Conservation (phyloP, 2,113 vertebrate species). For the Hypocryptadius cinnamomeus region DNA sequence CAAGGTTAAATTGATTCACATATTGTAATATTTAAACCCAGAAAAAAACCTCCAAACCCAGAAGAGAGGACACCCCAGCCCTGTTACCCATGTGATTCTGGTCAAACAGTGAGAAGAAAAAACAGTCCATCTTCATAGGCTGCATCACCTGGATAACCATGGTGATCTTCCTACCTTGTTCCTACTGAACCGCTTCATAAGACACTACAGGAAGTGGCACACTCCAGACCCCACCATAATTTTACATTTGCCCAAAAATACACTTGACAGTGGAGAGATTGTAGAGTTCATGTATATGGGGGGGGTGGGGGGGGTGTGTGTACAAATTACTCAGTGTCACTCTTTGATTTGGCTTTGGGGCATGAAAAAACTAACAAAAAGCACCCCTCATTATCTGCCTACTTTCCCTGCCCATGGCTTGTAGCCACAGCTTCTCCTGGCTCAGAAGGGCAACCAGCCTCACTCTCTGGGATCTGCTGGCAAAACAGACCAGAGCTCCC, state of each 20-base stretch:
- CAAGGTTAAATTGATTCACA: background rate
- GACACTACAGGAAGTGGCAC: background rate
- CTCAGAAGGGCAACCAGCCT: background rate
- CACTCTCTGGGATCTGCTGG: background rate
- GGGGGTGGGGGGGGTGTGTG: background rate
- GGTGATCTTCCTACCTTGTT: background rate
- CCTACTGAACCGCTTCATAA: background rate
- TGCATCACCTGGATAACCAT: background rate
- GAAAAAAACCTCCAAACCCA: accelerated
- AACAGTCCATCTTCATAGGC: background rate
- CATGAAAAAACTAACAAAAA: background rate
- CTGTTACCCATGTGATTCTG: background rate
- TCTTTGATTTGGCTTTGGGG: background rate
- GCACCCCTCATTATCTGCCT: background rate
- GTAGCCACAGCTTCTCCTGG: background rate
- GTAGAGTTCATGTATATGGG: background rate
- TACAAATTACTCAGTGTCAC: background rate
- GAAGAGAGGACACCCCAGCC: background rate
- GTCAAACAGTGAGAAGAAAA: background rate
- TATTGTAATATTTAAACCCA: background rate
- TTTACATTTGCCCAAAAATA: background rate
- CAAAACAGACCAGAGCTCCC: background rate
- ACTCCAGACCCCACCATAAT: background rate
- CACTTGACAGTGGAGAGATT: background rate
- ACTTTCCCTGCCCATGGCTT: background rate